Evolutionary conservation across 2,888 invertebrate genomes (phyloP).

Genomic region (Eupithecia vulgata): DNA sequence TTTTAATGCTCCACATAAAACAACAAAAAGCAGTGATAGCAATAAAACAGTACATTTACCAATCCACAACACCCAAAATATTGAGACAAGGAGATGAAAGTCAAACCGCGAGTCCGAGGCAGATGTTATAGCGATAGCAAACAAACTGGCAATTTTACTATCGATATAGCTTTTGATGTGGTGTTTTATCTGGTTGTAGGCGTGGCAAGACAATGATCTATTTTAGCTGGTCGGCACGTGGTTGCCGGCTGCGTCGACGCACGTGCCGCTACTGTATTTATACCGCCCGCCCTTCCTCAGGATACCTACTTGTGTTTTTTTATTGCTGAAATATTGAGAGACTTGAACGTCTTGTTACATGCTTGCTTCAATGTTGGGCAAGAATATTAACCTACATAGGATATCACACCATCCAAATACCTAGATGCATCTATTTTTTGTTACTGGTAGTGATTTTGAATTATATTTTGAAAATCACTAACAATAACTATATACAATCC

Average conservation of each 20-base stretch:
- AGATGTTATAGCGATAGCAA: constrained; percentile 54
- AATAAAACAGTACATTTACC: constrained; percentile 35
- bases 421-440: no score
- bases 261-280: constrained; percentile 78
- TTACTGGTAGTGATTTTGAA: no score
- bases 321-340: constrained; percentile 25
- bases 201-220: constrained; percentile 83
- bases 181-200: constrained; percentile 80
- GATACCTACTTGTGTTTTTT: constrained; percentile 39
- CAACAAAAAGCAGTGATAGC: constrained; percentile 24
- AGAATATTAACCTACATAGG: background rate
- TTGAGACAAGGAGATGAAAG: constrained; percentile 55
- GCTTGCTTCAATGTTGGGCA: background rate
- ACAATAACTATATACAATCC: no score
- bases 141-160: constrained; percentile 71
- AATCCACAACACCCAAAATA: constrained; percentile 46
- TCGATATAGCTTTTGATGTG: constrained; percentile 77
- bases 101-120: constrained; percentile 46
- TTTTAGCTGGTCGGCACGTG: constrained; percentile 81
- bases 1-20: background rate
- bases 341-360: constrained; percentile 11
- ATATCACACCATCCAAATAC: background rate
- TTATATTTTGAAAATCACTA: no score
- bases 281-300: constrained; percentile 70
- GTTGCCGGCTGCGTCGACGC: constrained; percentile 79